Evolutionary conservation across 2,888 invertebrate species (phyloP).

Genomic region (Papilio elwesi): DNA sequence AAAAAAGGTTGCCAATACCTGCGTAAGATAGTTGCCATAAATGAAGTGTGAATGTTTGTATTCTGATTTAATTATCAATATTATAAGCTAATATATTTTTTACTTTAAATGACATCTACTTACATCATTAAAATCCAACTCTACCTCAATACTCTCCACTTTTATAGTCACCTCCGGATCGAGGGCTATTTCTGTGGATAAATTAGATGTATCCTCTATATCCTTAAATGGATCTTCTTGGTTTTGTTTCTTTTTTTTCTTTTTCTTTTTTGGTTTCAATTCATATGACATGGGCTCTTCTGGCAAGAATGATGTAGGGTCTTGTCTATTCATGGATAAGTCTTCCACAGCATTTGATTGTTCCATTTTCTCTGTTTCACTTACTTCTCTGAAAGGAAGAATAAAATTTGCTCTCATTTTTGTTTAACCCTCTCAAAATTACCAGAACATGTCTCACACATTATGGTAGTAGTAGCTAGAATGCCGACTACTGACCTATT

Average conservation of each 20-base stretch:
- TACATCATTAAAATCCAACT: constrained; percentile 77
- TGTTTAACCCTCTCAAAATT: neutral
- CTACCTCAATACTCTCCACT: constrained; percentile 77
- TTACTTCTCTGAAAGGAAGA: constrained; percentile 29
- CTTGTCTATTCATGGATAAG: constrained; percentile 55
- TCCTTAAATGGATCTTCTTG: constrained; percentile 76
- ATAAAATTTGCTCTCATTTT: constrained; percentile 4
- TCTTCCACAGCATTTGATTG: constrained; percentile 43
- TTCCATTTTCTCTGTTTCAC: constrained; percentile 44
- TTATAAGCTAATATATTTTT: too few species aligned
- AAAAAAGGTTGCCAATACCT: too few species aligned
- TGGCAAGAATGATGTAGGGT: constrained; percentile 73
- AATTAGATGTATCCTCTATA: constrained; percentile 55
- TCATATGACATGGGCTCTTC: constrained; percentile 76
- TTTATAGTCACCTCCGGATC: constrained; percentile 76
- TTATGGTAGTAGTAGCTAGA: too few species aligned
- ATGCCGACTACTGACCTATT: too few species aligned
- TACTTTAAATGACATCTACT: constrained; percentile 47
- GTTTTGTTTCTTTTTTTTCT: constrained; percentile 65
- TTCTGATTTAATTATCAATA: too few species aligned
- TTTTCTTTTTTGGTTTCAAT: constrained; percentile 74
- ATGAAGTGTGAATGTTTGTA: neutral
- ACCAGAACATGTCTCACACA: too few species aligned
- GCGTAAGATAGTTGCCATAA: too few species aligned
- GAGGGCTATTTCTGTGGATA: constrained; percentile 50